A percentile compares a stretch with the other conserved stretches of the same genome.
Conservation (phyloP, 2,888 invertebrate species). For the Tricholauxania praeusta region DNA sequence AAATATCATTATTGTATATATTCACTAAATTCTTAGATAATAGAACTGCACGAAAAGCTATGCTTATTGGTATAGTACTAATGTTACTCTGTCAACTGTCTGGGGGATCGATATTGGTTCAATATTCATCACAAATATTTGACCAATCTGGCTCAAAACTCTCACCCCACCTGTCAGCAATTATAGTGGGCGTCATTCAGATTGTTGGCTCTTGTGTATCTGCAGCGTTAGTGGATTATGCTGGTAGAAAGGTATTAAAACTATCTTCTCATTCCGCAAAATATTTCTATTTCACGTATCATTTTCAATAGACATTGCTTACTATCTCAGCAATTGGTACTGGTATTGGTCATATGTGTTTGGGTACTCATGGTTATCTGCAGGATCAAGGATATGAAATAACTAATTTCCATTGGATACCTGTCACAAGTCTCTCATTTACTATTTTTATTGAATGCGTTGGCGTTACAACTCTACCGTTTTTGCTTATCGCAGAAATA, state of each 20-base stretch:
- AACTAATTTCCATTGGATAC: conserved; percentile 57
- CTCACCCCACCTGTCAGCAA: conserved; percentile 59
- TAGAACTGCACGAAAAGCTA: conserved; percentile 55
- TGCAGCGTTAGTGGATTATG: conserved; percentile 61
- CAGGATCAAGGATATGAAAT: conserved; percentile 51
- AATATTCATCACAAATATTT: conserved; percentile 65
- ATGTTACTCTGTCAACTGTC: conserved; percentile 61
- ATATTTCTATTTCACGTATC: not conserved
- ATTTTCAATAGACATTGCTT: conserved; percentile 48
- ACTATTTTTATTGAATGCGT: conserved; percentile 60
- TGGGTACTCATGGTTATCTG: conserved; percentile 57
- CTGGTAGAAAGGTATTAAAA: conserved; percentile 58
- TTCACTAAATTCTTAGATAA: conserved; percentile 49
- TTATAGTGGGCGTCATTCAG: conserved; percentile 63
- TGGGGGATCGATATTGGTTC: conserved; percentile 65
- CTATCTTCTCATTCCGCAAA: not conserved
- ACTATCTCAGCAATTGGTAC: conserved; percentile 60
- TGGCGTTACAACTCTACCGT: conserved; percentile 64
- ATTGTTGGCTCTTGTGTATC: conserved; percentile 61
- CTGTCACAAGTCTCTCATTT: conserved; percentile 63
- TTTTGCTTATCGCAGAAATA: conserved; percentile 51
- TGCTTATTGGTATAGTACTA: conserved; percentile 59
- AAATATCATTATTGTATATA: too few relatives aligned
- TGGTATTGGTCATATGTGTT: conserved; percentile 55
- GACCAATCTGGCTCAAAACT: conserved; percentile 61